These are phyloP conservation scores for Cariama cristata DNA, from an alignment of 2,113 vertebrate species.

Conservation along the genomic window DNA sequence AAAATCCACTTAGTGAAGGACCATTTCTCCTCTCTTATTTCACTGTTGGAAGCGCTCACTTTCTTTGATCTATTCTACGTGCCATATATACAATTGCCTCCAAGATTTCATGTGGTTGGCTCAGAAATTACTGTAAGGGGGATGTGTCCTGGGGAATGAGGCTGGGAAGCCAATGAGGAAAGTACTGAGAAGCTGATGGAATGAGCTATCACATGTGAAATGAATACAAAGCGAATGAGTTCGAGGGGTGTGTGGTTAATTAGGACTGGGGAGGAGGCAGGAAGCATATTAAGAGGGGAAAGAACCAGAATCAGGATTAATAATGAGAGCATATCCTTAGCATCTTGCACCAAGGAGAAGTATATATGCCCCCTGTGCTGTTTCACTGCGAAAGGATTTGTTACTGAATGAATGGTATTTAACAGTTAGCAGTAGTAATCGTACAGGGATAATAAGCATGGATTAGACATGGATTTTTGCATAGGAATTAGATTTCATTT, in stretches of 20 bases:
- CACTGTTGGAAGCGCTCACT: not conserved
- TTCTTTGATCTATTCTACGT: not conserved
- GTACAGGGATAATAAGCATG: constrained; percentile 8
- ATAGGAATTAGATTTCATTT: constrained; percentile 50
- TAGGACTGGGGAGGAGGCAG: not conserved
- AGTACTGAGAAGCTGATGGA: not conserved
- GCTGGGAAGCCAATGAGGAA: not conserved
- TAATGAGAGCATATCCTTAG: not conserved
- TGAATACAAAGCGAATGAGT: not conserved
- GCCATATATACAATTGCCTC: not conserved
- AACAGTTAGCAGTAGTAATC: constrained; percentile 53
- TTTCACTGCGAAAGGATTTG: not conserved
- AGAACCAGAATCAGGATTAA: not conserved
- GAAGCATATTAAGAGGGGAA: not conserved
- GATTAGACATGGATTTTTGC: constrained; percentile 59
- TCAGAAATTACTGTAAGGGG: not conserved
- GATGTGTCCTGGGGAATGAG: not conserved
- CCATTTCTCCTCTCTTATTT: not conserved
- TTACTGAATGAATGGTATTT: constrained; percentile 23
- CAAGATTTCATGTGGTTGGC: not conserved
- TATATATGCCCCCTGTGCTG: not conserved
- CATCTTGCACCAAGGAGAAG: not conserved
- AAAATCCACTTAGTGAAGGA: not conserved
- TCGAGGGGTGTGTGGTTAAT: constrained; percentile 1
- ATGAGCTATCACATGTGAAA: not conserved